Conservation (phyloP, 2,797 vertebrate genomes). For the Pantherophis alleghaniensis region DNA sequence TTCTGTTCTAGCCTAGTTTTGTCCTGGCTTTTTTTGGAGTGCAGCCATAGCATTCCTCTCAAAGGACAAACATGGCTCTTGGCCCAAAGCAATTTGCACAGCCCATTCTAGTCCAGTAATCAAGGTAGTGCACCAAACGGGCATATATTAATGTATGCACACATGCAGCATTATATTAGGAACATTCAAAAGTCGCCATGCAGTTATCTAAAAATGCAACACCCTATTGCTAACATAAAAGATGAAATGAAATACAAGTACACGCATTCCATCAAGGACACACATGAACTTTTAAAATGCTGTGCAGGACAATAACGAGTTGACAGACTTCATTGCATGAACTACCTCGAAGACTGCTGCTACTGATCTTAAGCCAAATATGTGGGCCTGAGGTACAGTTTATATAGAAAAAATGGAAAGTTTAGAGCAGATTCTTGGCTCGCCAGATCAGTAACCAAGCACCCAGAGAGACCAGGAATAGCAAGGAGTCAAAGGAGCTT, state of each 20-base stretch:
- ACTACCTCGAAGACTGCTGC: not conserved
- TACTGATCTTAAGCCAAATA: not conserved
- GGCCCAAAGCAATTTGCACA: not conserved
- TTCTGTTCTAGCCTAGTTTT: not conserved
- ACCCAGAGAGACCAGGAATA: constrained; percentile 4
- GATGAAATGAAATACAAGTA: not conserved
- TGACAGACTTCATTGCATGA: not conserved
- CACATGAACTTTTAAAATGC: not conserved
- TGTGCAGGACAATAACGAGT: not conserved
- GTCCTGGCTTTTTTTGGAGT: not conserved
- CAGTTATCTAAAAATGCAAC: not conserved
- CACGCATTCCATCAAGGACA: not conserved
- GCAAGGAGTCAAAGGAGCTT: not conserved
- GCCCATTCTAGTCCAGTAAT: not conserved
- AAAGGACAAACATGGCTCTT: not conserved
- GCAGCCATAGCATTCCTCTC: not conserved
- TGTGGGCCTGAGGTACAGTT: not conserved
- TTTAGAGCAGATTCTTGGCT: not conserved
- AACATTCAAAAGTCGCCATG: not conserved
- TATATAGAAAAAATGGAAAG: not conserved
- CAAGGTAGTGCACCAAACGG: not conserved
- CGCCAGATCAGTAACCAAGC: constrained; percentile 5
- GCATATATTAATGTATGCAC: not conserved
- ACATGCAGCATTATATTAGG: not conserved
- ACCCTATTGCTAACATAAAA: not conserved